A percentile compares a stretch with the other conserved stretches of the same genome.
Evolutionary conservation across 2,797 vertebrate species (phyloP).

Genomic region (Parauchenoglanis ngamensis): DNA sequence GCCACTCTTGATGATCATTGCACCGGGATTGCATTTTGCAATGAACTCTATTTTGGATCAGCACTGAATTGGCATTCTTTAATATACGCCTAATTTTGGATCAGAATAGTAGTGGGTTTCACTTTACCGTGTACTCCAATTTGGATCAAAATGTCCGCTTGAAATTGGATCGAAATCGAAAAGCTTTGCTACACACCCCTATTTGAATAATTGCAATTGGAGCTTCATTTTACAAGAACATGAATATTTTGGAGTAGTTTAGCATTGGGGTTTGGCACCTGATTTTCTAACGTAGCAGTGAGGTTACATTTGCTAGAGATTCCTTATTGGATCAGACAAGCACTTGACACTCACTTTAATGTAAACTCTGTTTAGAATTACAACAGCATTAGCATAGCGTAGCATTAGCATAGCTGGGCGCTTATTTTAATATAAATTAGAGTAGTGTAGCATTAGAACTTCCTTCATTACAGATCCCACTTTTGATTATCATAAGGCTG

Average conservation of each 20-base stretch:
- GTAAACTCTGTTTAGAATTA: neutral
- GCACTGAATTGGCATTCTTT: neutral
- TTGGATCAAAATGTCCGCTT: neutral
- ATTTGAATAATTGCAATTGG: neutral
- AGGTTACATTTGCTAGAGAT: neutral
- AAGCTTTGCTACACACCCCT: neutral
- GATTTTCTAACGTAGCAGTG: neutral
- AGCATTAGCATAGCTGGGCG: neutral
- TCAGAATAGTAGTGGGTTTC: neutral
- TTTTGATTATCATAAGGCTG: neutral
- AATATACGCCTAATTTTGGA: no score
- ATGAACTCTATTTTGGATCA: neutral
- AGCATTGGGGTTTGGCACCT: neutral
- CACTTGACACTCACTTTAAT: neutral
- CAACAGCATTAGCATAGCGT: neutral
- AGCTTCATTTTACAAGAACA: neutral
- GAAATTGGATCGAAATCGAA: neutral
- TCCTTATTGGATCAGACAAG: neutral
- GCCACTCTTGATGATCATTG: neutral
- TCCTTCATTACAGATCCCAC: neutral
- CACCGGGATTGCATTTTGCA: no score
- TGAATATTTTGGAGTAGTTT: neutral
- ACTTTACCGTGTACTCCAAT: neutral
- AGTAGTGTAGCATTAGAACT: neutral
- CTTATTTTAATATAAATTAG: neutral